These are phyloP conservation scores for Drosophila nr. perissopoda DNA, from an alignment of 2,888 invertebrate species.

Conservation along the genomic window DNA sequence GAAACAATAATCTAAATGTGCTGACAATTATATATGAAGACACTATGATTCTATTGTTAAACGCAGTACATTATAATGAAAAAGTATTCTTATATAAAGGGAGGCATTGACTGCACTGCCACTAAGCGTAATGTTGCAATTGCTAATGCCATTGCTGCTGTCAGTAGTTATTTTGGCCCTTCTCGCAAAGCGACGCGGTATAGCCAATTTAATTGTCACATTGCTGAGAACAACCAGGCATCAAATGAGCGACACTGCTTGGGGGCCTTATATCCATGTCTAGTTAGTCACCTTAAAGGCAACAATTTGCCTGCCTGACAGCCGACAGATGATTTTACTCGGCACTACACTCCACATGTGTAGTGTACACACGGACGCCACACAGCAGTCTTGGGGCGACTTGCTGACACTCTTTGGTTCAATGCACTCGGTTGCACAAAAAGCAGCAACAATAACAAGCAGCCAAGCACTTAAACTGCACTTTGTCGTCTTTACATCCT, in stretches of 20 bases:
- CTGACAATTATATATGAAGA: background rate
- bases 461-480: constrained; percentile 52
- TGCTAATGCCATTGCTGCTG: background rate
- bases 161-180: background rate
- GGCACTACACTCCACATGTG: constrained; percentile 10
- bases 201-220: constrained; percentile 70
- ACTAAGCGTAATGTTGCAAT: background rate
- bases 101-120: background rate
- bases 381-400: constrained; percentile 5
- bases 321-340: constrained; percentile 45
- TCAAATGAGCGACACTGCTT: constrained; percentile 14
- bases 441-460: constrained; percentile 26
- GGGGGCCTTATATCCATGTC: constrained; percentile 16
- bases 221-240: constrained; percentile 33
- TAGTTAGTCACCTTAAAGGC: constrained; percentile 61
- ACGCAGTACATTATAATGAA: background rate
- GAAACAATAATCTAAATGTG: background rate
- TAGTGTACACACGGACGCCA: background rate
- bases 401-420: constrained; percentile 42
- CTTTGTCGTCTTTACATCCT: constrained; percentile 60
- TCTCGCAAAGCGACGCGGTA: background rate
- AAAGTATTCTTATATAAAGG: background rate
- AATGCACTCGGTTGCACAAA: constrained; percentile 60
- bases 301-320: constrained; percentile 47
- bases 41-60: background rate